Evolutionary conservation across 2,113 vertebrate species (phyloP).

Genomic region (Perognathus longimembris): DNA sequence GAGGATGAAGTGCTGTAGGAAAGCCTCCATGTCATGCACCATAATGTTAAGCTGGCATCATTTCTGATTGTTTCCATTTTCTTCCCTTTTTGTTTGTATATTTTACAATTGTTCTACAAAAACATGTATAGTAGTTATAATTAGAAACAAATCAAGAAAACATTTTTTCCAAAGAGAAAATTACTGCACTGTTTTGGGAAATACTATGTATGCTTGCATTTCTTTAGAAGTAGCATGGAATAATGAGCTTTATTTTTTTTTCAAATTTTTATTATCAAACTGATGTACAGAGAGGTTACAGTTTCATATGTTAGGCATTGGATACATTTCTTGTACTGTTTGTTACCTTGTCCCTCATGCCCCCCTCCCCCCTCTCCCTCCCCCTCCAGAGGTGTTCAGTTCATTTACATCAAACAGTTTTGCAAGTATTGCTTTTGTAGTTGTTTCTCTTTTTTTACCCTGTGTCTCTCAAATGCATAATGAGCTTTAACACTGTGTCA

Average conservation of each 20-base stretch:
- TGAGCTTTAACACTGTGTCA: not conserved
- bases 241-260: not conserved
- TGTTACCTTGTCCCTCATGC: too few species aligned
- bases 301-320: too few species aligned
- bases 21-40: not conserved
- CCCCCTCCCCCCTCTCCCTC: too few species aligned
- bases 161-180: not conserved
- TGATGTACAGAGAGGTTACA: too few species aligned
- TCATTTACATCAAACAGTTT: too few species aligned
- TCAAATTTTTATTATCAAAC: too few species aligned
- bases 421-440: too few species aligned
- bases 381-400: too few species aligned
- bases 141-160: not conserved
- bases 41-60: not conserved
- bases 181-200: not conserved
- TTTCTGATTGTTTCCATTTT: constrained; percentile 8
- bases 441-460: too few species aligned
- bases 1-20: not conserved
- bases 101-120: not conserved
- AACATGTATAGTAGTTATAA: not conserved
- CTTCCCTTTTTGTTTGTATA: not conserved
- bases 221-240: constrained; percentile 26
- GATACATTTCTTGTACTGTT: too few species aligned
- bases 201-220: not conserved
- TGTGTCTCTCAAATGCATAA: too few species aligned